A percentile compares a stretch with the other conserved stretches of the same genome.
Evolutionary conservation across 2,888 invertebrate species (phyloP).

Genomic region (Trachelus troglodyta): DNA sequence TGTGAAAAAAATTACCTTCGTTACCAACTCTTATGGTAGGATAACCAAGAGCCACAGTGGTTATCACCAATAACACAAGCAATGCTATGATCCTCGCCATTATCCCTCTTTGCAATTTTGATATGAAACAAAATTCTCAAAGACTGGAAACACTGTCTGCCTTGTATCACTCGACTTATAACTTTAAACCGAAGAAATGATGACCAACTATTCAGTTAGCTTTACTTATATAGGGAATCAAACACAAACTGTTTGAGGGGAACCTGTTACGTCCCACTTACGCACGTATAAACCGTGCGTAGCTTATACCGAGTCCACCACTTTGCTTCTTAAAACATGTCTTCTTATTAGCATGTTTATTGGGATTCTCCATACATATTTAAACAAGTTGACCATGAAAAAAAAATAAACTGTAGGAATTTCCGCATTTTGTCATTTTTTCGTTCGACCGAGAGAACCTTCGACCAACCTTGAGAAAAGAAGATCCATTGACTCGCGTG

Average conservation of each 20-base stretch:
- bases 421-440: not conserved
- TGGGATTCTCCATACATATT: not conserved
- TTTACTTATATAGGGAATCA: not conserved
- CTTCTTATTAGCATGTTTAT: not conserved
- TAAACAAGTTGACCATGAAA: not conserved
- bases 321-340: not conserved
- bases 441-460: not conserved
- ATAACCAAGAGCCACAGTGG: constrained; percentile 2
- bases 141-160: not conserved
- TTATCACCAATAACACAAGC: not conserved
- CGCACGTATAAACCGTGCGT: not conserved
- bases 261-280: not conserved
- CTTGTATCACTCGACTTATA: not conserved
- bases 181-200: not conserved
- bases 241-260: not conserved
- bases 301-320: not conserved
- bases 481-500: not conserved
- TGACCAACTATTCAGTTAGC: not conserved
- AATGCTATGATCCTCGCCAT: not conserved
- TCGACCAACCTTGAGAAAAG: not conserved
- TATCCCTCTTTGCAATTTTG: not conserved
- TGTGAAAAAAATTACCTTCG: not conserved
- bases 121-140: not conserved
- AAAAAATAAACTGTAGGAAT: not conserved
- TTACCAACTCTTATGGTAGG: not conserved